Conservation (phyloP, 2,113 vertebrate species). For the Cryptomyrus ogoouensis region DNA sequence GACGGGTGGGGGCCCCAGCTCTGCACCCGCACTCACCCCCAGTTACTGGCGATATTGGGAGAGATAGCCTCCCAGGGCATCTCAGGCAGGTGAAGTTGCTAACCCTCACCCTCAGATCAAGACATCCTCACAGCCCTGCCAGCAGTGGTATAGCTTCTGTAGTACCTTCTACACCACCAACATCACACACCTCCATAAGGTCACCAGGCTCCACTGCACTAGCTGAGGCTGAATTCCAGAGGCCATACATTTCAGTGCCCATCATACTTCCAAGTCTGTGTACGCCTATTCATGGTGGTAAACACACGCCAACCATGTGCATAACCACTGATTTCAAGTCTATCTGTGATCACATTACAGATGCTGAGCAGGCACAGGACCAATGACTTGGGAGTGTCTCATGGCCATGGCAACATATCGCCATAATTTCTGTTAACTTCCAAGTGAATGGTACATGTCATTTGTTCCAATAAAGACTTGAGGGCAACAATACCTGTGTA, state of each 20-base stretch:
- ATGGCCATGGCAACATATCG: not conserved
- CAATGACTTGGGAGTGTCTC: not conserved
- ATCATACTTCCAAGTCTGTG: not conserved
- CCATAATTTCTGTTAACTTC: not conserved
- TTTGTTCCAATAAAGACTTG: not conserved
- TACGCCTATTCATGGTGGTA: not conserved
- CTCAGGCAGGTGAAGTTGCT: not conserved
- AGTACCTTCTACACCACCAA: not conserved
- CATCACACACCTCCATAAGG: not conserved
- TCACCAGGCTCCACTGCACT: not conserved
- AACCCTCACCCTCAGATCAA: not conserved
- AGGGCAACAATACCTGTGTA: not conserved
- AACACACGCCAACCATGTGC: not conserved
- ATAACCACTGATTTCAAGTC: not conserved
- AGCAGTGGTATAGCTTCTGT: not conserved
- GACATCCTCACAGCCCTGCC: not conserved
- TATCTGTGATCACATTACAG: not conserved
- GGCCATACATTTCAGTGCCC: not conserved
- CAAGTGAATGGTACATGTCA: not conserved
- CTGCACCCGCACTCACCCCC: not conserved
- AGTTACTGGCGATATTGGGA: not conserved
- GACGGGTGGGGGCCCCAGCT: not conserved
- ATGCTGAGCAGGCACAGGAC: not conserved
- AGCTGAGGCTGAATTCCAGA: not conserved
- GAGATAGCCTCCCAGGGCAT: not conserved